phyloP scores from a whole-genome alignment of 1,140 invertebrate species.

The Brachionus manjavacas region DNA sequence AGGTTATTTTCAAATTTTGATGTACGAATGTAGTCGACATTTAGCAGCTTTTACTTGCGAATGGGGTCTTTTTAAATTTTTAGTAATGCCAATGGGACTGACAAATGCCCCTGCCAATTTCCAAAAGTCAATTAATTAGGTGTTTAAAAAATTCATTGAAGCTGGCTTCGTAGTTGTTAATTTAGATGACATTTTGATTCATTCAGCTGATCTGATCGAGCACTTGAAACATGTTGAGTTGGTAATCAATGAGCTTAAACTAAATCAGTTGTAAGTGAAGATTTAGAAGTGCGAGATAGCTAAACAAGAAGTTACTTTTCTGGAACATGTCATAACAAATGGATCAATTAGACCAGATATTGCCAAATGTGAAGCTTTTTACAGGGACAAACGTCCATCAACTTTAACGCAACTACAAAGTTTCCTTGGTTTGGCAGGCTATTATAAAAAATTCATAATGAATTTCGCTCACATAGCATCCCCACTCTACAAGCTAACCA shows the following conservation, averaged over 20 bases:
- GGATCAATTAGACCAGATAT: constrained; percentile 43
- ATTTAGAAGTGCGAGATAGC: constrained; percentile 10
- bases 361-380: constrained; percentile 31
- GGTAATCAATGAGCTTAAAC: neutral
- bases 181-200: constrained; percentile 28
- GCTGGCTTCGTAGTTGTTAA: constrained; percentile 5
- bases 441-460: constrained; percentile 44
- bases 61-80: constrained; percentile 50
- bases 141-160: neutral
- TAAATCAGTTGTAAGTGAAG: neutral
- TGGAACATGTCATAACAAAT: constrained; percentile 44
- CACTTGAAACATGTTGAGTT: constrained; percentile 15
- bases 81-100: constrained; percentile 57
- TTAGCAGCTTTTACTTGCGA: constrained; percentile 43
- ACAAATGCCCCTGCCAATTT: constrained; percentile 57
- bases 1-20: constrained; percentile 45
- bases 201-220: neutral
- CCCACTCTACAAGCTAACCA: constrained; percentile 44
- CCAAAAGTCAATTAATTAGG: constrained; percentile 58
- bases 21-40: constrained; percentile 24
- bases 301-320: constrained; percentile 7
- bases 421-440: constrained; percentile 43
- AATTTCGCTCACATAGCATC: constrained; percentile 42
- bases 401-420: constrained; percentile 42
- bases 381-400: constrained; percentile 36